Evolutionary conservation across 2,888 invertebrate genomes (phyloP), one percentile per base, ranked within the genome.

Genomic region (Dyspetes luteomarginatus): DNA sequence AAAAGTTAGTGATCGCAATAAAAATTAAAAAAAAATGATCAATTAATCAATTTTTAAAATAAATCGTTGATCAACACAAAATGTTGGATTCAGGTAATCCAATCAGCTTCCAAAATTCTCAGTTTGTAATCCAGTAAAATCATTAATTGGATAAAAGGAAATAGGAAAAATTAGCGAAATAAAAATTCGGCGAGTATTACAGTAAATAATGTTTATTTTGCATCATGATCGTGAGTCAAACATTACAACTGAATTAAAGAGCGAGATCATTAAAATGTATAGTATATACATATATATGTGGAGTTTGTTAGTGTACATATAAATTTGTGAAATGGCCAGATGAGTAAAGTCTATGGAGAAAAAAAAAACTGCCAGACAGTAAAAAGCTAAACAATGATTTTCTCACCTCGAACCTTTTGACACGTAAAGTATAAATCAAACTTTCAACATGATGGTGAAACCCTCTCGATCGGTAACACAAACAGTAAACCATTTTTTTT

Each of bases 181-280:
- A 36, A 9, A 36, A 36, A 36, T 36, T 12, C 36, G 12, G 36
- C 36, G 12, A 45, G 45, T 30, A 28, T 43, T 60, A 68, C 71
- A 36, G 56, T 76, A 82, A 78, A 79, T 82, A 71, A 72, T 78
- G 62, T 74, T 69, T 75, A 62, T 69, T 75, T 52, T 43, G 17
- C 55, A 56, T 60, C n/a, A 68, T 58, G 43, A 22, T 56, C 55
- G 60, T 75, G 60, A 65, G 45, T 67, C 15, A 58, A 71, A 68
- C 64, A 68, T 69, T 48, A 52, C 45, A 77, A 71, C 75, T 72
- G 67, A 76, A 56, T 73, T 41, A 76, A 68, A 45, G 68, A 76
- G 62, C 60, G 71, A 64, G 60, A 73, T 76, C 79, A 45, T 60
- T 58, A 67, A 67, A 67, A 55, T 73, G 26, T 52, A 36, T 60